Evolutionary conservation across 1,140 invertebrate genomes (phyloP), one percentile per base, ranked within the genome.

Genomic region (Bombus turneri): DNA sequence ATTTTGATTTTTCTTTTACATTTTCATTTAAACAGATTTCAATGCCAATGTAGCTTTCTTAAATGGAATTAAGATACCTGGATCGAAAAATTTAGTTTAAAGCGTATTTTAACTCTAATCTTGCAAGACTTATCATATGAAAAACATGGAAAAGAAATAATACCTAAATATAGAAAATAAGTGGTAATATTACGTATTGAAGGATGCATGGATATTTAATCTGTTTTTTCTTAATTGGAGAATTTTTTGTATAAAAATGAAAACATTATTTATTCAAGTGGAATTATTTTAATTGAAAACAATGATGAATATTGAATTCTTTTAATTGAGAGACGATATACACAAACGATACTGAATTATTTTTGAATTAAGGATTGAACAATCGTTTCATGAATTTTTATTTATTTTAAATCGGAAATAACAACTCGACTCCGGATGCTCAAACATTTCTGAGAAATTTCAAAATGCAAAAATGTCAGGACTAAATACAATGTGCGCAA

Each of bases 221-320:
- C 8, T 66, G 8, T 43, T 47, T 31, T 41, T 74, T 74, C 18
- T 34, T 37, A 37, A 68, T 68, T 68, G 66, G 9, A 37, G 66
- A 68, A 37, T 37, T 37, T 37, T 68, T 37, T 37, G 31, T 22
- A 10, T 68, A 10, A 22, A 37, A 68, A 68, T 68, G 31, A 9
- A 68, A 37, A 68, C 18, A 4, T 18, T 68, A 22, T 37, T 68
- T 68, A 68, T 68, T 68, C 18, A 37, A 3, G 34, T 37, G 66
- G 34, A 68, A 68, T 68, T 22, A 68, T 68, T 68, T 68, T 68
- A 68, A 68, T 66, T 34, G 22, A 68, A 37, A 68, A 68, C 22
- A 15, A 37, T 68, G 9, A 68, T 68, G 34, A 68, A 68, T 68
- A 68, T 37, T 68, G 22, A 37, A 37, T 37, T 68, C 18, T 68